A percentile compares a stretch with the other conserved stretches of the same genome.
These are phyloP conservation scores for Microcebus jonahi DNA, from an alignment of 2,113 vertebrate species.

Conservation along the genomic window DNA sequence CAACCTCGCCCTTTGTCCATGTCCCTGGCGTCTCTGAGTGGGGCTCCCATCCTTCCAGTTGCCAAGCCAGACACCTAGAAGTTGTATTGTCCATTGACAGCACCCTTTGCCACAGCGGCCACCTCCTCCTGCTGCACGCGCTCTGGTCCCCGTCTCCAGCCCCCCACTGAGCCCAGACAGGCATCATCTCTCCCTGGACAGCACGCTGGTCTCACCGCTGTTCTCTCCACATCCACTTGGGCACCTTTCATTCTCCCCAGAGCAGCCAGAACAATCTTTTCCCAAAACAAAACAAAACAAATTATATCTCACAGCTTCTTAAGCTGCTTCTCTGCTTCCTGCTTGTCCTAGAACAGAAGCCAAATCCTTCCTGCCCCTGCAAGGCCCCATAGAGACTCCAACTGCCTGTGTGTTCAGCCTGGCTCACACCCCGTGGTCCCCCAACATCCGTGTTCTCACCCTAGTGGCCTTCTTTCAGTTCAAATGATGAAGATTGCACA, in stretches of 20 bases:
- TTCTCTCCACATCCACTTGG: background rate
- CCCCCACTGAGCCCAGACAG: background rate
- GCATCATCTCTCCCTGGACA: background rate
- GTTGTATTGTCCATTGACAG: background rate
- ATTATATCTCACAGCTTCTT: background rate
- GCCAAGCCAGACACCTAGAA: background rate
- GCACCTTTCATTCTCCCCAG: background rate
- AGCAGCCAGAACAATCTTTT: background rate
- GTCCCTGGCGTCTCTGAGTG: background rate
- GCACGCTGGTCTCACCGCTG: background rate
- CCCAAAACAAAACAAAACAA: background rate
- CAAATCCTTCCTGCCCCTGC: background rate
- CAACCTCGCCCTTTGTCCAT: background rate
- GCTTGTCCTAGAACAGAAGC: background rate
- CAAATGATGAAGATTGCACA: background rate
- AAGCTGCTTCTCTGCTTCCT: background rate
- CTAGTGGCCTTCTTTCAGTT: background rate
- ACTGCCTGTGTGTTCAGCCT: background rate
- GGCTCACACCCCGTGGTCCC: background rate
- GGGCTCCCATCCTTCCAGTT: background rate
- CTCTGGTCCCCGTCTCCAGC: background rate
- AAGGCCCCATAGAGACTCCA: background rate
- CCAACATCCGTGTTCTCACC: background rate
- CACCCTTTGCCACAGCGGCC: too few relatives aligned
- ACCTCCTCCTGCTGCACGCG: background rate